Evolutionary conservation across 2,888 invertebrate genomes (phyloP), one percentile per base, ranked within the genome.

Genomic region (Ennomos quercinarius): DNA sequence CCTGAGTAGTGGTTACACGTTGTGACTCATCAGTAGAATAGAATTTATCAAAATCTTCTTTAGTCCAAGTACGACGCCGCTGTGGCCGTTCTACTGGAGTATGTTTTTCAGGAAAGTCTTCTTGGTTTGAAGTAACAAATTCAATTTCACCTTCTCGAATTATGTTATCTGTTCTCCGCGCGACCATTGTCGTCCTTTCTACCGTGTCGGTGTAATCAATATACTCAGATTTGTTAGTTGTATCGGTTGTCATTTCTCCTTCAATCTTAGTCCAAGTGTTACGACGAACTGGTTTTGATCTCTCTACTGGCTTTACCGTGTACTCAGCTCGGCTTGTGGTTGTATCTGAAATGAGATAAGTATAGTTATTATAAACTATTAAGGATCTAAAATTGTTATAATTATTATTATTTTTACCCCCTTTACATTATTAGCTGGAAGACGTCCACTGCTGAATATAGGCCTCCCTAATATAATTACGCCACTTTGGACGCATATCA

Each of bases 201-300:
- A 93, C 90, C 44, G 81, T 86, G 57, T 91, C 87, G 11, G 94
- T 94, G 73, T 94, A 94, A 80, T 95, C 95, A 57, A 95, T 87
- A 73, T 93, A 96, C 83, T 96, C 95, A 0, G 94, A 93, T 79
- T 94, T 92, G 50, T 89, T 93, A 12, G 96, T 96, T 5, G 96
- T 96, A 71, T 95, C 95, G 42, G 95, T 94, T 43, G 84, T 93
- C 84, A 96, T 94, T 56, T 96, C 96, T 36, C 96, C 96, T 85
- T 96, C 96, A 44, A 96, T 88, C 82, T 96, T 96, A 0, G 96
- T 96, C 93, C 95, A 96, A 1, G 96, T 96, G 74, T 96, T 96
- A 53, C 96, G 93, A 69, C 96, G 91, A 47, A 95, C 94, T 59
- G 94, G 94, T 74, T 89, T 93, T 43, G 95, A 93, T 72, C 95